A percentile compares a stretch with the other conserved stretches of the same genome.
Conservation (phyloP, 2,797 vertebrate species). For the Scolopax bukidnonensis region DNA sequence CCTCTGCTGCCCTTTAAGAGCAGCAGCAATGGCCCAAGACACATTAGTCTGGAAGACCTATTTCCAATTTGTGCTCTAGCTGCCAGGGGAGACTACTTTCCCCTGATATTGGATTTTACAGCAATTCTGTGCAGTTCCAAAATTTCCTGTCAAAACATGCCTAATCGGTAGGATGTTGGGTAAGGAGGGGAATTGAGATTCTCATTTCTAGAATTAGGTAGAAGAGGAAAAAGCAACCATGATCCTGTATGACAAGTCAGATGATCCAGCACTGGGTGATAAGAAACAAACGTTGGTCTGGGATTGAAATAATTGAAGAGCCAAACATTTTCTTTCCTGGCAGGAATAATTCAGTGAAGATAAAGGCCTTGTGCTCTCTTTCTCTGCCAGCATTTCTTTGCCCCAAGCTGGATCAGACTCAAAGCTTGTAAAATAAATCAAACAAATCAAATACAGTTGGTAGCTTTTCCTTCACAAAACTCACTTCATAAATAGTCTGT, state of each 20-base stretch:
- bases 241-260: neutral
- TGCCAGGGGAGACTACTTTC: neutral
- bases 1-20: neutral
- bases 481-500: neutral
- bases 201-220: neutral
- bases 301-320: neutral
- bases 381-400: neutral
- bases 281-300: neutral
- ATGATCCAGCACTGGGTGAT: neutral
- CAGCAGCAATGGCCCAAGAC: neutral
- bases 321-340: neutral
- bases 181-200: neutral
- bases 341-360: neutral
- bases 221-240: neutral
- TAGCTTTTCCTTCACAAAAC: neutral
- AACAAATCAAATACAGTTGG: neutral
- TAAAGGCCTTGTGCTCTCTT: neutral
- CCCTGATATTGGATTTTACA: neutral
- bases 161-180: neutral
- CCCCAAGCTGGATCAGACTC: neutral
- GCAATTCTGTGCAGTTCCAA: neutral
- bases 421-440: conserved; percentile 37
- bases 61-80: neutral
- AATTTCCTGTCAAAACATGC: neutral
- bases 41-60: neutral